Conservation (phyloP, 2,797 vertebrate genomes). For the Aphelocoma californica region DNA sequence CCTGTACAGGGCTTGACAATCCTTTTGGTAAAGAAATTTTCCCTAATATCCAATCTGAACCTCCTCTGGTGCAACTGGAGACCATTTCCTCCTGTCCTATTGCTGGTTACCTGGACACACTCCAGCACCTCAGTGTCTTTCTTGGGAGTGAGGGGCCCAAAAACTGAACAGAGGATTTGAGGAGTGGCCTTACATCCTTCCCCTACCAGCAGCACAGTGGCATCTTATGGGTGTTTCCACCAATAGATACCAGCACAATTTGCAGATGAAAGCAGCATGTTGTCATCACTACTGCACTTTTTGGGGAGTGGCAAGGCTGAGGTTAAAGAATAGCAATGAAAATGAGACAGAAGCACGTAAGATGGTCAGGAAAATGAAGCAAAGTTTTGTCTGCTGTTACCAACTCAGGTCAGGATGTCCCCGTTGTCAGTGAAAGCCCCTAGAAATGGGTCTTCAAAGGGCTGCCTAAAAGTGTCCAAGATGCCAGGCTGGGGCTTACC, state of each 20-base stretch:
- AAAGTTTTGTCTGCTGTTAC: background rate
- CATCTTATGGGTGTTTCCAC: background rate
- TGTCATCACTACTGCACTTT: background rate
- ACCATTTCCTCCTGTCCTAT: background rate
- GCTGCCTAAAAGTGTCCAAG: background rate
- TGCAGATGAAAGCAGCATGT: background rate
- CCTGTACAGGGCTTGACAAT: too few relatives aligned
- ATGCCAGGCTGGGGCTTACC: background rate
- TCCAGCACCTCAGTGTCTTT: background rate
- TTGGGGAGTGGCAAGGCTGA: background rate
- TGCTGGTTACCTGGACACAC: background rate
- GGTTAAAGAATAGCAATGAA: background rate
- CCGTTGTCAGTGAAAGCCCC: background rate
- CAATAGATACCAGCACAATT: rapidly evolving
- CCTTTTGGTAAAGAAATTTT: background rate
- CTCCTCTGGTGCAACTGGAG: background rate
- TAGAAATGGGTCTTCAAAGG: background rate
- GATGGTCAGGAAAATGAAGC: background rate
- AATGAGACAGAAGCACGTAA: background rate
- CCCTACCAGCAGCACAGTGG: background rate
- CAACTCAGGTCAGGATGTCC: background rate
- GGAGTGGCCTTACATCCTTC: background rate
- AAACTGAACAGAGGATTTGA: background rate
- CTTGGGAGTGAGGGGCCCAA: background rate
- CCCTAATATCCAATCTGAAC: background rate